Evolutionary conservation across 2,113 vertebrate species (phyloP).

Genomic region (Crotalus helleri): DNA sequence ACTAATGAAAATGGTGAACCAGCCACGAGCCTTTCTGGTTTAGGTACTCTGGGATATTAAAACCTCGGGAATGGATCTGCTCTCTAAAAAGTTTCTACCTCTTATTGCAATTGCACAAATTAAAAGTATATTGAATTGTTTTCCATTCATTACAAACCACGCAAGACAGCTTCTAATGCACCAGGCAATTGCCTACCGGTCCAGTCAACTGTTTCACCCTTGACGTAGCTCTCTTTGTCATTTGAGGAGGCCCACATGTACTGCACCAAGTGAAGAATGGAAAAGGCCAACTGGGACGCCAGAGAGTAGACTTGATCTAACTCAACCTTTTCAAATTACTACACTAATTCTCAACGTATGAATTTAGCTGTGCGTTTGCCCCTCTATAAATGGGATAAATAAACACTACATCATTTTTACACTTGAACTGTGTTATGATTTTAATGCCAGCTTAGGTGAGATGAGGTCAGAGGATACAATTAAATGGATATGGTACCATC

Average conservation of each 20-base stretch:
- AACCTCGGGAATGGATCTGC: neutral
- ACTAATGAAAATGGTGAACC: neutral
- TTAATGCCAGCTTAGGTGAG: conserved; percentile 96
- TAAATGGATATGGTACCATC: conserved; percentile 95
- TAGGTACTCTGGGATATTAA: neutral
- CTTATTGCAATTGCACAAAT: neutral
- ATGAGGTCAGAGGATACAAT: conserved; percentile 95
- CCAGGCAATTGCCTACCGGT: fast-evolving
- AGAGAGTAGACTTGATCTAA: conserved; percentile 65
- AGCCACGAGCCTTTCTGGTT: neutral
- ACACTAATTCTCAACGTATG: conserved; percentile 71
- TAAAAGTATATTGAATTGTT: neutral
- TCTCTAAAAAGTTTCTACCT: fast-evolving
- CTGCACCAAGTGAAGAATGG: conserved; percentile 38
- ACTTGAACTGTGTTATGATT: conserved; percentile 97
- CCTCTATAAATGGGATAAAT: conserved; percentile 94
- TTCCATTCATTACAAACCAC: conserved; percentile 18
- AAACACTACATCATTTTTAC: conserved; percentile 99
- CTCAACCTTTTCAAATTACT: conserved; percentile 77
- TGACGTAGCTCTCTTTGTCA: conserved; percentile 35
- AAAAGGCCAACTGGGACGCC: conserved; percentile 59
- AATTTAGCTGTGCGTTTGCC: conserved; percentile 85
- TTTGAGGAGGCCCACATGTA: neutral
- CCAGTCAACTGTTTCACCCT: conserved; percentile 28
- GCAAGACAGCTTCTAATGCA: conserved; percentile 27